Base-by-base conservation (phyloP, 2,888 invertebrate genomes). In the Agrilus mali region DNA sequence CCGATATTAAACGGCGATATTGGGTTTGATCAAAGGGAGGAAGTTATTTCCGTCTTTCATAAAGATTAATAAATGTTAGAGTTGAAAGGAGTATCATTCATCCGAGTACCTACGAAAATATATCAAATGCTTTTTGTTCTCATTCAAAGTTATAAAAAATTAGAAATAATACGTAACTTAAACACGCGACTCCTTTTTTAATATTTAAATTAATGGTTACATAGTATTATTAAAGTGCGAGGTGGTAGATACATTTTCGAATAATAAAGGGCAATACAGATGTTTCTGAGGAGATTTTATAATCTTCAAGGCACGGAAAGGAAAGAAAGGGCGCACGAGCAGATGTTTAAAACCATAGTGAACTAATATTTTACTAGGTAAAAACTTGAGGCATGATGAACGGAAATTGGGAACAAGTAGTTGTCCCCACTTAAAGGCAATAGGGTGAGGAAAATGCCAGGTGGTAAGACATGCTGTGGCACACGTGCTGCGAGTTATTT, bases 391-490 rank as follows among this genome's bases (percentile, higher is more conserved):
- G 43, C 36, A 38, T 35, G 47, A 47, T 33, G 47, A 45, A 45
- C 46, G 49, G 53, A 50, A 51, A 51, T 43, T 46, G 40, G 46
- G 42, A 49, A 47, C 48, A 51, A 51, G 52, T 50, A 49, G 51
- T 47, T 38, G 47, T 33, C 40, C 20, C 17, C 10, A 27, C 27
- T 27, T 27, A 27, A 27, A 27, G 27, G 27, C 27, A 27, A 27
- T 27, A 27, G 27, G 27, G 14, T 22, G 10, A 43, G 42, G 36
- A 45, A 41, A 43, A 39, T 38, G 49, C 51, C 51, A 52, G 53
- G 53, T 53, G 53, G 50, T 49, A 46, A 44, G 39, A 27, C 27
- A 27, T 27, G 27, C 27, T 27, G 27, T 27, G 27, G 27, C 27
- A 27, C 27, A 27, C 27, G 27, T 27, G 27, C 27, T 27, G 27